Conservation (phyloP, 2,797 vertebrate genomes). For the Darevskia mixta region DNA sequence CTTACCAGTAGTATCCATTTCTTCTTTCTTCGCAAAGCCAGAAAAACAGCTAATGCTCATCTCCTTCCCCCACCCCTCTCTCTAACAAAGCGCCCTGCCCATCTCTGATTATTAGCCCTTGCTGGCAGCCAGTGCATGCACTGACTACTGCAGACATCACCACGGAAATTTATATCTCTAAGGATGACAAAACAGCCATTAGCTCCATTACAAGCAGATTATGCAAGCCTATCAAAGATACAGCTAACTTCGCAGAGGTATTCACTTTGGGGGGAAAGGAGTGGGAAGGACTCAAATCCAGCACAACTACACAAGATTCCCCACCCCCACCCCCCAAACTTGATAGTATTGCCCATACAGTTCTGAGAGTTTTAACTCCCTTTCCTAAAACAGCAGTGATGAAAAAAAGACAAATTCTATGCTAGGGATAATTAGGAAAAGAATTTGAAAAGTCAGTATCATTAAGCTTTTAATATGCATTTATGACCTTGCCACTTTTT, state of each 20-base stretch:
- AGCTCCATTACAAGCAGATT: conserved; percentile 86
- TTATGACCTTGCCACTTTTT: neutral
- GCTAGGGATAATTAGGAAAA: neutral
- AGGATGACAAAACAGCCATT: conserved; percentile 88
- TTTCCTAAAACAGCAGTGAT: neutral
- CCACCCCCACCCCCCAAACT: conserved; percentile 45
- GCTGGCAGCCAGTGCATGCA: conserved; percentile 78
- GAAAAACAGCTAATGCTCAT: conserved; percentile 73
- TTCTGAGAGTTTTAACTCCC: neutral
- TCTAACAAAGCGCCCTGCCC: conserved; percentile 77
- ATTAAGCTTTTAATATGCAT: neutral
- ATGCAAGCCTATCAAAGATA: conserved; percentile 83
- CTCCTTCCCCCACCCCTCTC: conserved; percentile 55
- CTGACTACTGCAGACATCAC: conserved; percentile 83
- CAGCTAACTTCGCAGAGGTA: conserved; percentile 79
- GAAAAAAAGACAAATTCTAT: neutral
- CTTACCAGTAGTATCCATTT: conserved; percentile 93
- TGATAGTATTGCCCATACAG: conserved; percentile 53
- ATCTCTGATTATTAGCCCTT: conserved; percentile 79
- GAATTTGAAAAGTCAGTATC: neutral
- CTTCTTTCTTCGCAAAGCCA: conserved; percentile 77
- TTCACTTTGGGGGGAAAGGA: conserved; percentile 65
- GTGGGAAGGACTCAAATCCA: neutral
- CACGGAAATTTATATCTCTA: conserved; percentile 85
- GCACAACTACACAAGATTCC: neutral